Base-by-base conservation (phyloP, 2,113 vertebrate species). In the Daboia siamensis region DNA sequence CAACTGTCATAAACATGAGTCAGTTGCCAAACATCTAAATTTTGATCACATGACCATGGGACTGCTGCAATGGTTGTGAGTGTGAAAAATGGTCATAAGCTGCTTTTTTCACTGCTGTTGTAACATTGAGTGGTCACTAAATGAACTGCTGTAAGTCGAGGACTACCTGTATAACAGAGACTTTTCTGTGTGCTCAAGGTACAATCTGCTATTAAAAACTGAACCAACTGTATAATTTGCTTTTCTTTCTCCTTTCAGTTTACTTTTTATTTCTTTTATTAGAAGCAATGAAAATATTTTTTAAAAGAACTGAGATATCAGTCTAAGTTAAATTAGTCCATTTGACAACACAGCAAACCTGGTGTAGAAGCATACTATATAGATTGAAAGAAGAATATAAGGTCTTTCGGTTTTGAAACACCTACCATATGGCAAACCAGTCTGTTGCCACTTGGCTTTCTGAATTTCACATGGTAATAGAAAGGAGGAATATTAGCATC, bases 401-500 rank as follows among this genome's bases (percentile, higher is more conserved):
- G 52, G 23, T 91, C 52, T 64, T 91, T 91, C 0, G 0, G 51
- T 94, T 96, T 51, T 88, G 39, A 1, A 94, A 91, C 39, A 5
- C 86, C 52, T 26, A 90, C 2, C 1, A 57, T 88, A 92, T 13
- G 92, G 46, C 2, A 90, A 3, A 56, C 39, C 5, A 89, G 2
- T 88, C 92, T 91, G 2, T 39, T 95, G 91, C 39, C 52, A 26
- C 1, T 90, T 48, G 5, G 0, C 2, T 93, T 96, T 94, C 12
- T 61, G 7, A 92, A 59, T 84, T 92, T 93, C 1, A 89, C 80
- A 0, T 5, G 90, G 26, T 52, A 46, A 80, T 87, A 86, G 92
- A 21, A 48, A 94, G 90, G 33, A 21, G 91, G 46, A 64, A 56
- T 87, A 93, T 96, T 95, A 55, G 8, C 51, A 95, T 69, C 61